A percentile compares a stretch with the other conserved stretches of the same genome.
Conservation (phyloP, 2,888 invertebrate species). For the Dasypogon diadema region DNA sequence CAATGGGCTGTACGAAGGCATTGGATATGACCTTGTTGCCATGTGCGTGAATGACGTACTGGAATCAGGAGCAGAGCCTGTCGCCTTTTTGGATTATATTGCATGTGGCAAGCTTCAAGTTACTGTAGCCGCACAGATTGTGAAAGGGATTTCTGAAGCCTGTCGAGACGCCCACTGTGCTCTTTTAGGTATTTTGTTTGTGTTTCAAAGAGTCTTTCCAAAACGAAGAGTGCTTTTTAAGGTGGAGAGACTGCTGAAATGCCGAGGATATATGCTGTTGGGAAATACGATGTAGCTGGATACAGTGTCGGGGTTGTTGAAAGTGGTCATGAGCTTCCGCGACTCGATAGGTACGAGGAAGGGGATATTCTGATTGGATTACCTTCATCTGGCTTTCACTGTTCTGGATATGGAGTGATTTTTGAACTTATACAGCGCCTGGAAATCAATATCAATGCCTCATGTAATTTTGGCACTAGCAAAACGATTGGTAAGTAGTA, state of each 20-base stretch:
- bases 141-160: slow-evolving; percentile 89
- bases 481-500: slow-evolving; percentile 73
- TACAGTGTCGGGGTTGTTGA: slow-evolving; percentile 96
- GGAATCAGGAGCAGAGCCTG: slow-evolving; percentile 94
- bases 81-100: slow-evolving; percentile 97
- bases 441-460: slow-evolving; percentile 73
- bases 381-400: slow-evolving; percentile 92
- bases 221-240: slow-evolving; percentile 51
- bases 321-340: slow-evolving; percentile 77
- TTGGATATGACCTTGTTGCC: slow-evolving; percentile 96
- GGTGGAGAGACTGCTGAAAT: slow-evolving; percentile 97
- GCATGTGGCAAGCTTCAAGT: slow-evolving; percentile 90
- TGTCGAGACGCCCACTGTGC: slow-evolving; percentile 89
- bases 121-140: slow-evolving; percentile 79
- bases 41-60: slow-evolving; percentile 98
- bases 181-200: slow-evolving; percentile 77
- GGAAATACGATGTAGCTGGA: slow-evolving; percentile 95
- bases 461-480: slow-evolving; percentile 71
- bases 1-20: slow-evolving; percentile 80
- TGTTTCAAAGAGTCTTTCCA: not conserved
- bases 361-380: slow-evolving; percentile 89
- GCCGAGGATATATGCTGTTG: slow-evolving; percentile 91
- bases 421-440: slow-evolving; percentile 80
- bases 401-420: slow-evolving; percentile 93
- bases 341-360: slow-evolving; percentile 73